phyloP scores from a whole-genome alignment of 2,113 vertebrate species.

The Brachyistius frenatus region DNA sequence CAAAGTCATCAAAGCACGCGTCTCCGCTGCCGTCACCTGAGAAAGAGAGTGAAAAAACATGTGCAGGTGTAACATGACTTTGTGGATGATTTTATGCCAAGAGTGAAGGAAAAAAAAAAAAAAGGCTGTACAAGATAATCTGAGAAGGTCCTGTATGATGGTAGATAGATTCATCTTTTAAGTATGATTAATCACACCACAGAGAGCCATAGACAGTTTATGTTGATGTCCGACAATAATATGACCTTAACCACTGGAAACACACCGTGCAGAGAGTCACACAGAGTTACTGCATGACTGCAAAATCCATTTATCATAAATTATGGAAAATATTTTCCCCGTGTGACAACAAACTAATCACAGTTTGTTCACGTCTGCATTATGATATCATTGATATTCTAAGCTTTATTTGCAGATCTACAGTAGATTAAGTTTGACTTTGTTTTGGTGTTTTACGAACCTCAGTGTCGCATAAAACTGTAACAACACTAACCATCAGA shows the following conservation, averaged over 20 bases:
- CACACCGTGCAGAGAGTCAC: constrained; percentile 1
- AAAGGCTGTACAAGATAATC: neutral
- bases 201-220: constrained; percentile 35
- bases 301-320: constrained; percentile 44
- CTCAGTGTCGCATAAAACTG: neutral
- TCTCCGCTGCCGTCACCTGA: constrained; percentile 93
- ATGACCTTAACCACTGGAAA: constrained; percentile 38
- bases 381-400: neutral
- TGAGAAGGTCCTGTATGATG: constrained; percentile 14
- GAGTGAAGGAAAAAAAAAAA: neutral
- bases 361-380: constrained; percentile 18
- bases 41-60: constrained; percentile 3
- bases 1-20: constrained; percentile 95
- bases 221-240: constrained; percentile 51
- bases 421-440: no score
- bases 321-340: constrained; percentile 15
- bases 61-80: neutral
- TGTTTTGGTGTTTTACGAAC: neutral
- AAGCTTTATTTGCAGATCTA: neutral
- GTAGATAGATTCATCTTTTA: constrained; percentile 29
- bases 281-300: constrained; percentile 39
- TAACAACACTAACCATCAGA: constrained; percentile 85
- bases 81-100: constrained; percentile 5
- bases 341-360: constrained; percentile 15
- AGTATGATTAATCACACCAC: constrained; percentile 17